phyloP scores from a whole-genome alignment of 2,113 vertebrate genomes.

The Trematomus loennbergii region DNA sequence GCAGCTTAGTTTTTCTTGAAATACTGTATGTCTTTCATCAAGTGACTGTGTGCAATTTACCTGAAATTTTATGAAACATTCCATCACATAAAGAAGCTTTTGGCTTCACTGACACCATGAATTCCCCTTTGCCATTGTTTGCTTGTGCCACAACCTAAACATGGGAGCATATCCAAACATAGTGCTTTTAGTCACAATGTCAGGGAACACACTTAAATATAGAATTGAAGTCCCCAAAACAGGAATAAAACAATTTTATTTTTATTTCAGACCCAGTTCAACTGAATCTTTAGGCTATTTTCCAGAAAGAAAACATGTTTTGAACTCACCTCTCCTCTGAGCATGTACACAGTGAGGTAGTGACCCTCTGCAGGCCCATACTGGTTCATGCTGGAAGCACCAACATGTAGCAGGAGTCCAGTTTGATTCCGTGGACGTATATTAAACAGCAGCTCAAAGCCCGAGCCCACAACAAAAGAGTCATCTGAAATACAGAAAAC shows the following conservation, averaged over 20 bases:
- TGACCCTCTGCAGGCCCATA: slow-evolving; percentile 33
- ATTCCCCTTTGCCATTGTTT: slow-evolving; percentile 84
- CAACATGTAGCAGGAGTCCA: slow-evolving; percentile 87
- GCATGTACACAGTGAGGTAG: slow-evolving; percentile 89
- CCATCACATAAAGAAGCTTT: slow-evolving; percentile 88
- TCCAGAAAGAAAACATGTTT: not conserved
- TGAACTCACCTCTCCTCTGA: slow-evolving; percentile 87
- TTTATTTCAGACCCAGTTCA: not conserved
- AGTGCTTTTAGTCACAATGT: not conserved
- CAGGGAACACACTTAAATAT: not conserved
- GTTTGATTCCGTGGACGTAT: slow-evolving; percentile 86
- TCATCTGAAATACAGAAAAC: slow-evolving; percentile 80
- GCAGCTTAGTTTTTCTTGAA: not conserved
- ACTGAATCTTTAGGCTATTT: not conserved
- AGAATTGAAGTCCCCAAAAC: not conserved
- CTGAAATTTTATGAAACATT: slow-evolving; percentile 91
- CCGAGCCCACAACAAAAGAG: slow-evolving; percentile 81
- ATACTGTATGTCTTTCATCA: not conserved
- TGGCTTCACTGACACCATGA: slow-evolving; percentile 86
- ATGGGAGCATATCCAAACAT: slow-evolving; percentile 10
- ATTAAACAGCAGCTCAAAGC: slow-evolving; percentile 88
- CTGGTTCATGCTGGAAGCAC: slow-evolving; percentile 66
- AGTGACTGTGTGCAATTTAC: slow-evolving; percentile 75
- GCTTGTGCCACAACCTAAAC: slow-evolving; percentile 89
- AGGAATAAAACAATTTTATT: not conserved